Evolutionary conservation across 2,888 invertebrate species (phyloP).

Genomic region (Hyppa rectilinea): DNA sequence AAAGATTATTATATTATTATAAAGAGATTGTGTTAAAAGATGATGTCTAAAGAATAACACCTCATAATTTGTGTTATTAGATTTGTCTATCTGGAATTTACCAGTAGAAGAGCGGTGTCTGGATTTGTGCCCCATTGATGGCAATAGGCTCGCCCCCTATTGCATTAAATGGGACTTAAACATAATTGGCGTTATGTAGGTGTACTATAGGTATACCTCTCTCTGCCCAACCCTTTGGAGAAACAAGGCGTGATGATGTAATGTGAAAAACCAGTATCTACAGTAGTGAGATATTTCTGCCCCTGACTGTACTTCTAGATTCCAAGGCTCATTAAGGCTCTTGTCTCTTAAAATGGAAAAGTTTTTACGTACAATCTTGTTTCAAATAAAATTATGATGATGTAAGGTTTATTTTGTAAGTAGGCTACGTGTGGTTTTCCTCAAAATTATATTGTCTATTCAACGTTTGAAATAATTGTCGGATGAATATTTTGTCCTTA

Average conservation of each 20-base stretch:
- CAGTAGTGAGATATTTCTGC: background rate
- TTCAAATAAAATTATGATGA: constrained; percentile 9
- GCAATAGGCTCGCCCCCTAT: too few species aligned
- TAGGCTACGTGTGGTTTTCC: background rate
- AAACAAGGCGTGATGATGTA: too few species aligned
- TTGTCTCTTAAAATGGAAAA: constrained; percentile 36
- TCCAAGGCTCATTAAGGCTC: constrained; percentile 5
- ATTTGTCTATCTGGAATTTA: too few species aligned
- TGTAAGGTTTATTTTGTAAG: background rate
- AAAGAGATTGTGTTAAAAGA: background rate
- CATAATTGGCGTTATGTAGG: too few species aligned
- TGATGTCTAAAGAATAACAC: background rate
- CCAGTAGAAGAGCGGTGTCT: too few species aligned
- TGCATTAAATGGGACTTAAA: too few species aligned
- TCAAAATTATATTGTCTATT: background rate
- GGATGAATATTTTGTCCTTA: background rate
- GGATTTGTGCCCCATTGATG: too few species aligned
- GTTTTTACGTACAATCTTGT: constrained; percentile 4
- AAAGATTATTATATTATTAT: too few species aligned
- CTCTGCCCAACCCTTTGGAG: too few species aligned
- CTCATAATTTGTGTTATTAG: too few species aligned
- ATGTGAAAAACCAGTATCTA: background rate
- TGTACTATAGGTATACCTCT: too few species aligned
- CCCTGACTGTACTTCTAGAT: constrained; percentile 7
- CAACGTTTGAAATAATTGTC: too few species aligned